A percentile compares a stretch with the other conserved stretches of the same genome.
These are phyloP conservation scores for Harpalus rubripes DNA, from an alignment of 2,888 invertebrate genomes.

Conservation along the genomic window DNA sequence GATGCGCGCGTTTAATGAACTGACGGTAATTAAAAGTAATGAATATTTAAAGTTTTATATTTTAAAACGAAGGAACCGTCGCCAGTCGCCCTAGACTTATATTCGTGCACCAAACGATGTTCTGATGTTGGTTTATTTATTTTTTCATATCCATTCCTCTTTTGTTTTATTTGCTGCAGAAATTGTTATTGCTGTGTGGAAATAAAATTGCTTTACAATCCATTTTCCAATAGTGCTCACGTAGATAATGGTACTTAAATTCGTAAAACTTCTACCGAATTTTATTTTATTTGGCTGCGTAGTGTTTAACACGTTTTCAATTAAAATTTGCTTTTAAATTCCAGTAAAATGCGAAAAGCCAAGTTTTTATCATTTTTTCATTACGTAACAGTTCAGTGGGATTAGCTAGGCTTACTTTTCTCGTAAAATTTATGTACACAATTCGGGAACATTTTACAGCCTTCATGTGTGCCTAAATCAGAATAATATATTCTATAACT, in stretches of 20 bases:
- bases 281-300: constrained; percentile 30
- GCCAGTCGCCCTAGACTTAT: background rate
- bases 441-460: no score
- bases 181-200: constrained; percentile 29
- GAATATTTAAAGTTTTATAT: constrained; percentile 64
- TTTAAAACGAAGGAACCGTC: constrained; percentile 46
- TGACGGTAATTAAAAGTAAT: constrained; percentile 61
- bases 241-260: constrained; percentile 36
- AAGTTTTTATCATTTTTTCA: constrained; percentile 22
- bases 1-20: constrained; percentile 59
- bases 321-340: constrained; percentile 32
- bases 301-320: constrained; percentile 29
- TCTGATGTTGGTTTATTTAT: constrained; percentile 1
- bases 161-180: constrained; percentile 34
- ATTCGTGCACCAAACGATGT: background rate
- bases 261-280: constrained; percentile 33
- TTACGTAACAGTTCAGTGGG: background rate
- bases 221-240: constrained; percentile 41
- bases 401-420: background rate
- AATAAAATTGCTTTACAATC: constrained; percentile 39
- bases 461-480: no score
- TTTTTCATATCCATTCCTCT: constrained; percentile 30
- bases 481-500: no score
- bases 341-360: constrained; percentile 11
- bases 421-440: constrained; percentile 2